Evolutionary conservation across 2,113 vertebrate genomes (phyloP), one percentile per base, ranked within the genome.

Genomic region (Cephalopterus ornatus): DNA sequence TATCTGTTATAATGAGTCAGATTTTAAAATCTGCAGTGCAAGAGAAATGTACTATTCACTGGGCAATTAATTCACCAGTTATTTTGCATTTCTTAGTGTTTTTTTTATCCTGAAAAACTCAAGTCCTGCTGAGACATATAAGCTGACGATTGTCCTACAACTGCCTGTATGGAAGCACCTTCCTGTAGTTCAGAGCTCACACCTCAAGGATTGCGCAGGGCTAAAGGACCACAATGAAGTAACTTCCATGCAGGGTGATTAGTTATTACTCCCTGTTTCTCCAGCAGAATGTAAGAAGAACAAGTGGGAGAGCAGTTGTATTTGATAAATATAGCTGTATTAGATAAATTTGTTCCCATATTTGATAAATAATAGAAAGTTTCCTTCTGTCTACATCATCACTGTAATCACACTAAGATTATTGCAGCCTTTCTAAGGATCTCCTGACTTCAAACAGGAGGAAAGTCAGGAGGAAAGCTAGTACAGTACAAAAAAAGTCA

Each of bases 341-440:
- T 55, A 47, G 26, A 27, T 50, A 50, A 50, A 27, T 50, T 50
- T 50, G 24, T 27, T 50, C 49, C 49, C 27, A 14, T 50, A 50
- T 27, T 50, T 50, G 49, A 61, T 72, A 89, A 89, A 92, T 88
- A 89, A 75, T 37, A 59, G n/a, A 89, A 94, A 71, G 20, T 18
- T 82, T 79, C 24, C 44, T 14, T 62, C 84, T 92, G 20, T 23
- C 55, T 63, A 16, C 16, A 30, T 76, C 80, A 66, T 58, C 41
- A 56, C 19, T 67, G 11, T 71, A 16, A 8, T 50, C 22, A 49
- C 0, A 0, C 27, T 44, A 32, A 44, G 37, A 53, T 56, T 76
- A 47, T 52, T 58, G 14, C n/a, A 44, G 35, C 15, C 8, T 71
- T 88, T 79, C n/a, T 72, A 79, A 72, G 44, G 35, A 41, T 68